phyloP scores from a whole-genome alignment of 2,888 invertebrate genomes.

The Girardia tigrina region DNA sequence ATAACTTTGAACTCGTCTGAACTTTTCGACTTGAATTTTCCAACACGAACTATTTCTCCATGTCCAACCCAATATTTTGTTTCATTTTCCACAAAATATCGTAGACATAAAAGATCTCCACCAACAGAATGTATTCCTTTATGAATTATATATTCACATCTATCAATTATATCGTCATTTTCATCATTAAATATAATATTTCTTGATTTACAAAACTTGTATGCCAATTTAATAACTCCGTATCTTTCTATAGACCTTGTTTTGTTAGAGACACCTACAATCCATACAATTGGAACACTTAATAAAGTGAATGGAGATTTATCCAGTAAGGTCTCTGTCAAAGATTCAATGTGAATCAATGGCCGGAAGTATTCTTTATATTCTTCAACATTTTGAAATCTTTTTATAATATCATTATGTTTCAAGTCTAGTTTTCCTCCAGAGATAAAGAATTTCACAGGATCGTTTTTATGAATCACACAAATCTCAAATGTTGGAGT shows the following conservation, averaged over 20 bases:
- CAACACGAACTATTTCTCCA: neutral
- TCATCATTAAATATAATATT: neutral
- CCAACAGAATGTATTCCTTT: neutral
- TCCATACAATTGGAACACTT: neutral
- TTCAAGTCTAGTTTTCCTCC: neutral
- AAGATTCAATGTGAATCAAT: neutral
- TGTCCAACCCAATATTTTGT: neutral
- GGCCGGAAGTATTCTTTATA: neutral
- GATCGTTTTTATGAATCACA: neutral
- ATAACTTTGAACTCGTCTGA: neutral
- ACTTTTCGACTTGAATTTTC: neutral
- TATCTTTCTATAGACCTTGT: neutral
- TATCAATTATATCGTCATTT: neutral
- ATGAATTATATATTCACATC: neutral
- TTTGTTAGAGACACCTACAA: neutral
- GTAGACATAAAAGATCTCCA: neutral
- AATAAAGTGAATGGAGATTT: neutral
- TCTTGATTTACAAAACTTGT: neutral
- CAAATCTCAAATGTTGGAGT: neutral
- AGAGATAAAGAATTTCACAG: neutral
- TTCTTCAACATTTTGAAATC: neutral
- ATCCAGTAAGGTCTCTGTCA: neutral
- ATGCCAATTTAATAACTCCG: neutral
- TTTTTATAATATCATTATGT: neutral
- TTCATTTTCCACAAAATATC: neutral